Evolutionary conservation across 1,140 invertebrate genomes (phyloP).

Genomic region (Drosophila tristis): DNA sequence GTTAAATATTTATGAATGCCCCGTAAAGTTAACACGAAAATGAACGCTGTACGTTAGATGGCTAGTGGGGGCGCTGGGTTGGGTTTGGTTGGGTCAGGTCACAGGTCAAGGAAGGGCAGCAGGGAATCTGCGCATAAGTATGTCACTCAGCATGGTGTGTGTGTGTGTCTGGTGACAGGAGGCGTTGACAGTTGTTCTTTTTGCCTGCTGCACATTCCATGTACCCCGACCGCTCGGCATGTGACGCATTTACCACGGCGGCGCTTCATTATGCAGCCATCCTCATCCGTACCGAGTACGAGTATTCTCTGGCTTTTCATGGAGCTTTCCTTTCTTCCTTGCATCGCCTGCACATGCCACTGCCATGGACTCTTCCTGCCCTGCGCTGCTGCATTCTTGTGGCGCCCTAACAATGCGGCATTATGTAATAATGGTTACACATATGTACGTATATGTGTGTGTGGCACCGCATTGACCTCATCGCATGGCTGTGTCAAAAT

Average conservation of each 20-base stretch:
- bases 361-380: not conserved
- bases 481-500: constrained; percentile 53
- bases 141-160: constrained; percentile 14
- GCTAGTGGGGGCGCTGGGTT: not conserved
- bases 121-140: constrained; percentile 2
- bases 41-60: not conserved
- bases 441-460: constrained; percentile 5
- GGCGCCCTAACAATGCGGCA: constrained; percentile 52
- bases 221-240: constrained; percentile 38
- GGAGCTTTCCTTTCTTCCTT: constrained; percentile 26
- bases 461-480: constrained; percentile 34
- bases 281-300: constrained; percentile 6
- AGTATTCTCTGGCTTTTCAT: constrained; percentile 17
- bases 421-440: constrained; percentile 47
- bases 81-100: too few species aligned
- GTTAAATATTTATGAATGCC: constrained; percentile 29
- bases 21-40: not conserved
- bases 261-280: constrained; percentile 71
- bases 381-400: constrained; percentile 26
- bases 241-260: constrained; percentile 59
- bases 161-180: not conserved
- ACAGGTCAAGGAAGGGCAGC: constrained; percentile 18
- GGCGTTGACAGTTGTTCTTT: constrained; percentile 33
- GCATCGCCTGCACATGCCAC: not conserved
- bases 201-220: constrained; percentile 24